Base-by-base conservation (phyloP, 1,140 invertebrate species). In the Drosophila lacteicornis region DNA sequence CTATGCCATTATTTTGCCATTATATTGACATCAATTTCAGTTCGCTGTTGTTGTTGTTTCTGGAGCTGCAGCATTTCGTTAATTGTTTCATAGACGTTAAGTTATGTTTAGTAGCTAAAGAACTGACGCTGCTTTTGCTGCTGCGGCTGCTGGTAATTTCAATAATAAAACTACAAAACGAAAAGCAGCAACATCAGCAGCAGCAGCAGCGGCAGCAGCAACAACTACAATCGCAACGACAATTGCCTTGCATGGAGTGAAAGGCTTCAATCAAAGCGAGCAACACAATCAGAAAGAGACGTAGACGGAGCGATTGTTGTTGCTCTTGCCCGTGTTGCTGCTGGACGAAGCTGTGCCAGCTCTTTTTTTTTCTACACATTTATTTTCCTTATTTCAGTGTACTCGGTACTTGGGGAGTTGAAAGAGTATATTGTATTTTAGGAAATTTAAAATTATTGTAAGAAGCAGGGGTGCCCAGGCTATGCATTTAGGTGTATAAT, bases 191-290 rank as follows among this genome's bases (percentile, higher is more conserved):
- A 68, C 73, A 80, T 55, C 61, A 79, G 42, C 33, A 33, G 7
- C 30, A 19, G 19, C 19, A 19, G 19, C 19, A 80, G 47, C 61
- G 70, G 42, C 79, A 62, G 40, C 57, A 73, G 25, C 76, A 75
- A 49, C 65, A 79, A 67, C 81, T 51, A 75, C 82, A 84, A 78
- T 79, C 73, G 77, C 82, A 85, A 88, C 75, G 85, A 90, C 85
- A 88, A 88, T 88, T 91, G 83, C 87, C 87, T 91, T 88, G 87
- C 88, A 91, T 87, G 87, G 87, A 91, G 88, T 91, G 87, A 91
- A 91, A 91, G 87, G 87, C 87, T 91, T 91, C 87, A 91, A 91
- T 91, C 87, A 91, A 91, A 91, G 74, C 76, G 79, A 91, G 79
- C 80, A 87, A 79, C 86, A 91, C 80, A 91, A 91, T 91, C 87